Evolutionary conservation across 1,140 invertebrate genomes (phyloP).

Genomic region (Apis dorsata): DNA sequence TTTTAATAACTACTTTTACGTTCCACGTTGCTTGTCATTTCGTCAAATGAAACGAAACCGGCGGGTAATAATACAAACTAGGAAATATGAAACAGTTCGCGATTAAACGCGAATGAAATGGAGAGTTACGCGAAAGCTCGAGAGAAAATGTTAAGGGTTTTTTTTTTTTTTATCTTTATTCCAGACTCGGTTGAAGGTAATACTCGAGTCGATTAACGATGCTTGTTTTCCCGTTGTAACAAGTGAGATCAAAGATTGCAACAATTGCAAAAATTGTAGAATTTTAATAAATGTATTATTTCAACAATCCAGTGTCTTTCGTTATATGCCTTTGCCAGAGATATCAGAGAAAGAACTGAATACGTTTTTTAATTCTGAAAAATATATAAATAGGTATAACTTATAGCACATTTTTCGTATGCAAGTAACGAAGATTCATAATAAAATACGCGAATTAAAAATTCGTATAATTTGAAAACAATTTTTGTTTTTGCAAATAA

Average conservation of each 20-base stretch:
- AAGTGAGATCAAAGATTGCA: neutral
- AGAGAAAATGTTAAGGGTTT: neutral
- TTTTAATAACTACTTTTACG: slow-evolving; percentile 15
- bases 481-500: too few species aligned
- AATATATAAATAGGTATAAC: too few species aligned
- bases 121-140: neutral
- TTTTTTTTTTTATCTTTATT: neutral
- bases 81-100: neutral
- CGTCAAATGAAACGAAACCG: neutral
- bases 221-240: neutral
- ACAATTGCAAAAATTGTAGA: neutral
- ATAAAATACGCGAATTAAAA: too few species aligned
- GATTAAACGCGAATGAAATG: slow-evolving; percentile 10
- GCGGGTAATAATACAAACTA: neutral
- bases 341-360: too few species aligned
- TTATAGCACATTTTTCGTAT: too few species aligned
- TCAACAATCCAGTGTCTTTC: neutral
- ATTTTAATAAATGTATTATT: neutral
- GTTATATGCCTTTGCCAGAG: too few species aligned
- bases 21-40: slow-evolving; percentile 13
- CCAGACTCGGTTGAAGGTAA: neutral
- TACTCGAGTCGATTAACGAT: neutral
- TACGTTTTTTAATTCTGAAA: too few species aligned
- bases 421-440: too few species aligned
- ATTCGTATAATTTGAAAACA: too few species aligned